Percentiles rank a stretch among this genome's conserved stretches.
phyloP scores from a whole-genome alignment of 2,113 vertebrate genomes.

The Falco punctatus region DNA sequence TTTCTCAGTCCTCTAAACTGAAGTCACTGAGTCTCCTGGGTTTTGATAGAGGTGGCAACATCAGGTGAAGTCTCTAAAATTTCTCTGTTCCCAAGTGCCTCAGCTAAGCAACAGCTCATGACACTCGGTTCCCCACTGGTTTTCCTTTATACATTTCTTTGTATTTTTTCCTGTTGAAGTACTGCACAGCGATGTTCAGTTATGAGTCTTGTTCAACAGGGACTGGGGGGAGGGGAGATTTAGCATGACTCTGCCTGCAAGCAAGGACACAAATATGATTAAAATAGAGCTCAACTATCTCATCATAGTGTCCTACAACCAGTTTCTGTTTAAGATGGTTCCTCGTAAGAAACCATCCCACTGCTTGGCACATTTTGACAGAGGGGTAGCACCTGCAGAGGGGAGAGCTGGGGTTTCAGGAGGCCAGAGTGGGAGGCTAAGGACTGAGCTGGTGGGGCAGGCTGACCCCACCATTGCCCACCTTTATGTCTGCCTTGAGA shows the following conservation, averaged over 20 bases:
- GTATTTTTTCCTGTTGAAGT: neutral
- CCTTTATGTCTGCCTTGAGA: neutral
- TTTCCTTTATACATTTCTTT: neutral
- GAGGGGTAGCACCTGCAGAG: neutral
- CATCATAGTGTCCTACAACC: neutral
- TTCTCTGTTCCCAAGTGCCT: neutral
- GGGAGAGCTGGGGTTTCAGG: neutral
- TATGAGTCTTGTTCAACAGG: neutral
- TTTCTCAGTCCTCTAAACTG: neutral
- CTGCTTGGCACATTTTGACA: neutral
- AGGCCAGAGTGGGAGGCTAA: neutral
- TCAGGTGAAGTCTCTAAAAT: slow-evolving; percentile 4
- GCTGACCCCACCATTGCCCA: neutral
- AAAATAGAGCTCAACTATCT: neutral
- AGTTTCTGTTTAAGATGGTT: neutral
- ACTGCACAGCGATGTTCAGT: neutral
- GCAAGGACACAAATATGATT: neutral
- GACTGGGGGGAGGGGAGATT: neutral
- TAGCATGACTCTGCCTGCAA: neutral
- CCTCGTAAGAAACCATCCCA: neutral
- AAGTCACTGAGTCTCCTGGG: neutral
- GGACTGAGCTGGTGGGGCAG: neutral
- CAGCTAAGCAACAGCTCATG: neutral
- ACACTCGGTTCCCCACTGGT: neutral
- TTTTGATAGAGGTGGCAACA: neutral